These are phyloP conservation scores for Leptinotarsa lineolata DNA, from an alignment of 1,140 invertebrate genomes.

Conservation along the genomic window DNA sequence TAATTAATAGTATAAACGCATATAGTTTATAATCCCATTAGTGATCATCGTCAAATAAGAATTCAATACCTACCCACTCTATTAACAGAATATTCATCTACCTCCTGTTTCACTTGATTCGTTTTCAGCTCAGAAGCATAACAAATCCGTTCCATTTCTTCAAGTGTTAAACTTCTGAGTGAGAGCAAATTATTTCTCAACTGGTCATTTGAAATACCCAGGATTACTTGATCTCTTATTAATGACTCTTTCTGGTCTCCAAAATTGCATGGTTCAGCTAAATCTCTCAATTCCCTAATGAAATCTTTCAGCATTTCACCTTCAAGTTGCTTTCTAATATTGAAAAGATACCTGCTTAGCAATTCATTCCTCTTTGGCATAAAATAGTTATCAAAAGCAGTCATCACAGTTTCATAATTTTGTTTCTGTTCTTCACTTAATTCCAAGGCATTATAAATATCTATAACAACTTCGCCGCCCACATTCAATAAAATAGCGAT, in stretches of 20 bases:
- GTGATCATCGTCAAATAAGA: too few relatives aligned
- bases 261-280: background rate
- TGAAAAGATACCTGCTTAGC: background rate
- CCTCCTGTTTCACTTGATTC: too few relatives aligned
- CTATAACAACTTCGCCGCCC: background rate
- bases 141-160: background rate
- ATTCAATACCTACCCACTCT: too few relatives aligned
- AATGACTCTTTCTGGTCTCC: background rate
- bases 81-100: too few relatives aligned
- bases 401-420: background rate
- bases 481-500: conserved; percentile 3
- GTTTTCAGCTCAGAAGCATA: background rate
- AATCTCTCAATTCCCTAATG: background rate
- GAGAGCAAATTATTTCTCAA: background rate
- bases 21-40: too few relatives aligned
- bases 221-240: background rate
- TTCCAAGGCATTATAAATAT: background rate
- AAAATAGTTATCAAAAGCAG: background rate
- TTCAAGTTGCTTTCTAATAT: background rate
- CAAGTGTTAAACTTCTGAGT: background rate
- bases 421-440: background rate
- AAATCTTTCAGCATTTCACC: background rate
- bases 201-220: background rate
- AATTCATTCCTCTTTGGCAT: background rate
- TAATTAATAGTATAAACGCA: too few relatives aligned